phyloP scores from a whole-genome alignment of 2,888 invertebrate genomes.

The Acleris cristana region DNA sequence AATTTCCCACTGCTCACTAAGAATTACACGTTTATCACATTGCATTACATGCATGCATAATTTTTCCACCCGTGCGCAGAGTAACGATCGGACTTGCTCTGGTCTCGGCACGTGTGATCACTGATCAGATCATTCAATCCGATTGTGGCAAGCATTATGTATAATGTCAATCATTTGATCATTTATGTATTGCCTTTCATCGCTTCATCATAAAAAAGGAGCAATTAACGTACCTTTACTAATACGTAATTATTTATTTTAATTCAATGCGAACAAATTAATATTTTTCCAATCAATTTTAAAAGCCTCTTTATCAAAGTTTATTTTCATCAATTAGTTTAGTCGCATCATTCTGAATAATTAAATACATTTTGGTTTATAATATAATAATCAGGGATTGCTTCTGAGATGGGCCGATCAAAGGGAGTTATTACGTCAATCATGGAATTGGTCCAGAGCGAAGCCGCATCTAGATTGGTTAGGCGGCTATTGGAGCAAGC shows the following conservation, averaged over 20 bases:
- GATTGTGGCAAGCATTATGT: not conserved
- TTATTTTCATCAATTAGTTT: not conserved
- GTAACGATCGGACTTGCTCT: not conserved
- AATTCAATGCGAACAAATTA: too few species aligned
- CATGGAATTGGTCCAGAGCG: constrained; percentile 69
- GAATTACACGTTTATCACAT: not conserved
- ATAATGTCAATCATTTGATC: constrained; percentile 5
- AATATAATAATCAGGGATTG: constrained; percentile 48
- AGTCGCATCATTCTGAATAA: not conserved
- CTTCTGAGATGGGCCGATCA: constrained; percentile 55
- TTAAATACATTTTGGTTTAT: constrained; percentile 1
- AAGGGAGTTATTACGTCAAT: constrained; percentile 69
- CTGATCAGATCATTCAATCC: not conserved
- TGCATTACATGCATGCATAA: not conserved
- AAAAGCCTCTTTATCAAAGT: not conserved
- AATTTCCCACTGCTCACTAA: too few species aligned
- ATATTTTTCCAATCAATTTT: too few species aligned
- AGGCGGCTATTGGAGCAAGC: constrained; percentile 21
- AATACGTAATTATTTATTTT: too few species aligned
- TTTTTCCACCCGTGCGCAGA: not conserved
- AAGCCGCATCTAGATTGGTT: constrained; percentile 58
- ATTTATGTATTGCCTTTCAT: not conserved
- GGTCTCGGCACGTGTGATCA: not conserved
- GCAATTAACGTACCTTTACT: too few species aligned
- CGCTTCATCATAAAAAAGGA: not conserved